A percentile compares a stretch with the other conserved stretches of the same genome.
These are phyloP conservation scores for Crocallis elinguaria DNA, from an alignment of 2,888 invertebrate species.

Conservation along the genomic window DNA sequence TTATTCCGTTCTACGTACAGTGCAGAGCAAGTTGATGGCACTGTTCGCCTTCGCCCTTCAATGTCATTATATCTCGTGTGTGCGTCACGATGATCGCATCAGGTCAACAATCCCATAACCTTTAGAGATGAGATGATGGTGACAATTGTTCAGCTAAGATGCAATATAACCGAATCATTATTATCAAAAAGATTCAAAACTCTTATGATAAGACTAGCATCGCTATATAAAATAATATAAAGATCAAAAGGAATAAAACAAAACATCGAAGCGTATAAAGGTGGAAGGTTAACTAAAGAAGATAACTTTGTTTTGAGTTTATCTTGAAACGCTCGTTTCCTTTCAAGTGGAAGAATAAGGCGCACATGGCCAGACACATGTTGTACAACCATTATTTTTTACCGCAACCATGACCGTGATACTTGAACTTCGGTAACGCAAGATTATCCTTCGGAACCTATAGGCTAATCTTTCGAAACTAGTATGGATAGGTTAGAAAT, in stretches of 20 bases:
- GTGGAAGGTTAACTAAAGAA: slow-evolving; percentile 32
- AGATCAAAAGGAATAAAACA: neutral
- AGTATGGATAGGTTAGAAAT: too few species aligned
- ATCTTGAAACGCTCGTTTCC: slow-evolving; percentile 46
- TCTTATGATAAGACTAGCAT: neutral
- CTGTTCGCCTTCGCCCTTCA: slow-evolving; percentile 29
- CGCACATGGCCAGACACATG: slow-evolving; percentile 72
- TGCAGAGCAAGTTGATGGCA: slow-evolving; percentile 25
- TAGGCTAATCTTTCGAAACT: too few species aligned
- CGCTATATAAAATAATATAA: neutral
- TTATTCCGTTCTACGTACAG: slow-evolving; percentile 3
- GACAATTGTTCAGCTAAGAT: neutral
- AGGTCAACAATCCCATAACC: slow-evolving; percentile 44
- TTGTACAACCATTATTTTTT: slow-evolving; percentile 49
- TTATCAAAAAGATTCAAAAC: neutral
- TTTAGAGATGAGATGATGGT: slow-evolving; percentile 16
- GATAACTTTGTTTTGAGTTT: slow-evolving; percentile 50
- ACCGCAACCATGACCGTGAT: slow-evolving; percentile 65
- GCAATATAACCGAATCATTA: neutral
- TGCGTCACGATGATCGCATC: slow-evolving; percentile 25
- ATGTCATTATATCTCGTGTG: slow-evolving; percentile 21
- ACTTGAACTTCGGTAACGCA: slow-evolving; percentile 45
- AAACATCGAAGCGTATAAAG: slow-evolving; percentile 24
- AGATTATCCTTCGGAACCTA: too few species aligned
- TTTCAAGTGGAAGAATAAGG: slow-evolving; percentile 66